Base-by-base conservation (phyloP, 2,113 vertebrate genomes). In the Amazona guildingii region DNA sequence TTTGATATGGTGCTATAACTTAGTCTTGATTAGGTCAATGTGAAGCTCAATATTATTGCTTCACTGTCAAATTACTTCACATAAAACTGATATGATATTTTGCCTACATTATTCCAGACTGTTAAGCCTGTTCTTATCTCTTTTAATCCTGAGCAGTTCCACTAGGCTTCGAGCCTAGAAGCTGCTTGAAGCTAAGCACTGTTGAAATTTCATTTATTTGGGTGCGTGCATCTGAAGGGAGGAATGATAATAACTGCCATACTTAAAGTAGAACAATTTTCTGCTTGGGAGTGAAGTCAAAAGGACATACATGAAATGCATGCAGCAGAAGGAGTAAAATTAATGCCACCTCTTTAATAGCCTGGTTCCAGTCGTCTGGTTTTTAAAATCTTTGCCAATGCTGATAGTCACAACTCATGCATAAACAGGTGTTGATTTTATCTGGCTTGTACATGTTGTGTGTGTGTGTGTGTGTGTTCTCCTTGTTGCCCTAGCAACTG, bases 171-270 rank as follows among this genome's bases (percentile, higher is more conserved):
- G 46, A 94, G 49, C 67, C 37, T 85, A 54, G 59, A 84, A 91
- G 28, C 37, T 37, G 19, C 41, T 91, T 89, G 82, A 91, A 90
- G 41, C 49, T 86, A 91, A 96, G n/a, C 41, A 54, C 41, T 90
- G 62, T 54, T 91, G 90, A 85, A 91, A 49, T 88, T 88, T 83
- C 54, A 77, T 94, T 95, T 92, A 67, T 90, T 92, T 94, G 79
- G 54, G 62, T 91, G 70, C 44, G 61, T 92, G 87, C 54, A 77
- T 77, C 44, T 80, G 48, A 88, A 80, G 54, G 37, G 64, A 87
- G 41, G 13, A 84, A 83, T 83, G 31, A 63, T 54, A 88, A 84
- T 89, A 66, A 88, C 37, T 83, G 87, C 75, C 49, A 37, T 64
- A 44, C 44, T 74, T 88, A 76, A 88, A 28, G 37, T 73, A 52